Conservation (phyloP, 2,113 vertebrate species). For the Lamprologus speciosus region DNA sequence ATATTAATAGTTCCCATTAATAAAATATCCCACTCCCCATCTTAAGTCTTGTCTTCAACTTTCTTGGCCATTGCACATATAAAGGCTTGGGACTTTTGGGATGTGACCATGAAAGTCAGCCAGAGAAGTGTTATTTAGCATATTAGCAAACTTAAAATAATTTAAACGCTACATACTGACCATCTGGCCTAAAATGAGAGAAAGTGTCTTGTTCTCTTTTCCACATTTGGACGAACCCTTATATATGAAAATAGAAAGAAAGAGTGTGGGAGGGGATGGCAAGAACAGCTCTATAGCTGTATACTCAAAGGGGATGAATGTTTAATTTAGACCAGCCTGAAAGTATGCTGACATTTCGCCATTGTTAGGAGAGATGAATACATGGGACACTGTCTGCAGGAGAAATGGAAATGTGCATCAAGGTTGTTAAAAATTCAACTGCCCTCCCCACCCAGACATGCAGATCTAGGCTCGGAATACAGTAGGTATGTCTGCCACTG, state of each 20-base stretch:
- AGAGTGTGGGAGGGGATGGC: constrained; percentile 12
- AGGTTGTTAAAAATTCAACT: constrained; percentile 60
- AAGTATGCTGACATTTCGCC: constrained; percentile 66
- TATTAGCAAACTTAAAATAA: not conserved
- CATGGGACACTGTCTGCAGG: constrained; percentile 53
- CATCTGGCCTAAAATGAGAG: not conserved
- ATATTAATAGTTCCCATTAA: constrained; percentile 76
- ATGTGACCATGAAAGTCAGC: not conserved
- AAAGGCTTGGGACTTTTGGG: constrained; percentile 17
- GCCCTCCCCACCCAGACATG: constrained; percentile 1
- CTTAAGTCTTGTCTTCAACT: constrained; percentile 47
- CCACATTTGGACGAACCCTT: not conserved
- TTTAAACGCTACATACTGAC: not conserved
- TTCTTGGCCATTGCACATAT: constrained; percentile 41
- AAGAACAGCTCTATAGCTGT: constrained; percentile 26
- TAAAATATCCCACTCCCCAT: constrained; percentile 66
- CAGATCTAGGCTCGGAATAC: constrained; percentile 25
- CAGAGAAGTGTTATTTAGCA: not conserved
- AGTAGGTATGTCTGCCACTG: constrained; percentile 4
- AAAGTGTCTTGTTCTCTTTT: not conserved
- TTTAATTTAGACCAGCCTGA: constrained; percentile 67
- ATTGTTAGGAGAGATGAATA: constrained; percentile 64
- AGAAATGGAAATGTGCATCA: constrained; percentile 63
- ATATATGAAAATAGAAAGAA: constrained; percentile 30
- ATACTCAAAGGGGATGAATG: constrained; percentile 57